Conservation (phyloP, 1,140 invertebrate species). For the Diachasmimorpha longicaudata region DNA sequence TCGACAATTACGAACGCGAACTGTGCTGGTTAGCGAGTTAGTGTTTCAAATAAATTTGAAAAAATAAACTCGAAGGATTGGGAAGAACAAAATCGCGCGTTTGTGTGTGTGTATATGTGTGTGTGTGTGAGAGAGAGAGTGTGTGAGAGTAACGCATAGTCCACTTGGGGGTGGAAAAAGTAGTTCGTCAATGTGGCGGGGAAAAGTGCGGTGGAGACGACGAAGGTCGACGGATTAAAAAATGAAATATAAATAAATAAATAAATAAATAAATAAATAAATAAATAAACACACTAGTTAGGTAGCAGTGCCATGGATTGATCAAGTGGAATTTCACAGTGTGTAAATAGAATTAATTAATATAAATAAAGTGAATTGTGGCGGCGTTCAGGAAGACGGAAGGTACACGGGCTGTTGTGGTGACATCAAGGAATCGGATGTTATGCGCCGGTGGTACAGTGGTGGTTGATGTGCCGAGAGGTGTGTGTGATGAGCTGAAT, state of each 20-base stretch:
- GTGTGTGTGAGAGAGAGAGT: slow-evolving; percentile 24
- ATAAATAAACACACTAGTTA: too few species aligned
- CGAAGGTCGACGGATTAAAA: background rate
- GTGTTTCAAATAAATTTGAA: too few species aligned
- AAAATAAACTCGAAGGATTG: background rate
- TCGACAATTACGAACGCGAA: background rate
- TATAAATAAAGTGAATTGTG: slow-evolving; percentile 11
- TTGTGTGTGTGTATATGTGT: slow-evolving; percentile 26
- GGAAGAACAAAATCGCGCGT: background rate
- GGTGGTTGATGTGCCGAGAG: slow-evolving; percentile 41
- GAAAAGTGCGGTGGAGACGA: background rate
- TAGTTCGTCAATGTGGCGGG: slow-evolving; percentile 9
- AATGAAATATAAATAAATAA: background rate
- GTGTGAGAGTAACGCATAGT: slow-evolving; percentile 22
- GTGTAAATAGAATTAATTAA: background rate
- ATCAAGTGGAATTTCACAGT: background rate
- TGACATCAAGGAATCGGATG: slow-evolving; percentile 32
- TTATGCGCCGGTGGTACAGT: slow-evolving; percentile 49
- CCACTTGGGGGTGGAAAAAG: slow-evolving; percentile 3
- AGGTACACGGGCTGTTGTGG: slow-evolving; percentile 13
- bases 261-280: too few species aligned
- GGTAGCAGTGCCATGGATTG: too few species aligned
- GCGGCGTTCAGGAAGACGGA: slow-evolving; percentile 11
- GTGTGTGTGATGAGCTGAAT: slow-evolving; percentile 29
- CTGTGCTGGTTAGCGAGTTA: background rate